Percentiles rank a stretch among this genome's conserved stretches.
Conservation (phyloP, 2,797 vertebrate genomes). For the Myotis pilosus region DNA sequence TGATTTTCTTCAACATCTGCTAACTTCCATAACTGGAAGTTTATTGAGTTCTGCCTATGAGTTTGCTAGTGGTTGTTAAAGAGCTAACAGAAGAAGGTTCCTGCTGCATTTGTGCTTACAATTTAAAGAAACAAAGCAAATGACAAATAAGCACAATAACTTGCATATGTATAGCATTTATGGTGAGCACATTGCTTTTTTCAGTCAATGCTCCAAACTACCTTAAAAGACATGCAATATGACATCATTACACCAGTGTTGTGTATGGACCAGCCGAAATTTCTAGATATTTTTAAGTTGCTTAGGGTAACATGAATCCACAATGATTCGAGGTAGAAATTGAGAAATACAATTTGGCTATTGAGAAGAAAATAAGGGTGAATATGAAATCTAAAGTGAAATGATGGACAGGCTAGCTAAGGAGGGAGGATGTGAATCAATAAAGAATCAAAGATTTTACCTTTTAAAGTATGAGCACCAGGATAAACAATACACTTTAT, state of each 20-base stretch:
- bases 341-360: not conserved
- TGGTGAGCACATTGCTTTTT: not conserved
- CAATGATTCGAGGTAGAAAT: not conserved
- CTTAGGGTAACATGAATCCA: not conserved
- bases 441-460: not conserved
- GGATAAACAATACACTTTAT: not conserved
- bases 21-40: not conserved
- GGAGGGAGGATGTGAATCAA: not conserved
- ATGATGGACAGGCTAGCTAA: not conserved
- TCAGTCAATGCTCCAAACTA: not conserved
- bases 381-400: not conserved
- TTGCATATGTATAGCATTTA: not conserved
- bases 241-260: not conserved
- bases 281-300: not conserved
- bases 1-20: slow-evolving; percentile 30
- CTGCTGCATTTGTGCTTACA: not conserved
- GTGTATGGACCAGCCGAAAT: not conserved
- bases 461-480: not conserved
- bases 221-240: not conserved
- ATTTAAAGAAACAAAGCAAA: slow-evolving; percentile 5
- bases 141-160: not conserved
- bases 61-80: not conserved
- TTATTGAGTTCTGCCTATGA: not conserved
- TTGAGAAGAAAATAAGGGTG: not conserved
- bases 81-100: not conserved